Conservation (phyloP, 1,140 invertebrate genomes). For the Hycleus phaleratus region DNA sequence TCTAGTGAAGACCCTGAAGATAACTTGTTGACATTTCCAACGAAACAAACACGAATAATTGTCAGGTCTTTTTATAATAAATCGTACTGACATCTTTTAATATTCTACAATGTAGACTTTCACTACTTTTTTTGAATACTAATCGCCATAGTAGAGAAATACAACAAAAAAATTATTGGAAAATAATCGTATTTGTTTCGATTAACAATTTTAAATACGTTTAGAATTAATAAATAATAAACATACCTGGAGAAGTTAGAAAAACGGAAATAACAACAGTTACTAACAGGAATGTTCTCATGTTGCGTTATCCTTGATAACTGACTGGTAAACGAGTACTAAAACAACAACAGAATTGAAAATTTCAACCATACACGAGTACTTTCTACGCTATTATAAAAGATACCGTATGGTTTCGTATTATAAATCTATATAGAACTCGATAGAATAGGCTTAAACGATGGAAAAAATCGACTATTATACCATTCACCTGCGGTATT, state of each 20-base stretch:
- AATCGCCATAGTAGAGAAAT: too few relatives aligned
- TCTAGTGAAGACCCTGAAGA: too few relatives aligned
- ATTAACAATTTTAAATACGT: too few relatives aligned
- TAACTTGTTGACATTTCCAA: too few relatives aligned
- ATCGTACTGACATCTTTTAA: too few relatives aligned
- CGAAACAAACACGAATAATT: too few relatives aligned
- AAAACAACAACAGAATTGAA: constrained; percentile 7
- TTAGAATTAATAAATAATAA: too few relatives aligned
- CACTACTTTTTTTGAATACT: too few relatives aligned
- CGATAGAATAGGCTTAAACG: too few relatives aligned
- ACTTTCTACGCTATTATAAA: constrained; percentile 20
- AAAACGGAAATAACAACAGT: constrained; percentile 5
- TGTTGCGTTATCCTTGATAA: constrained; percentile 29
- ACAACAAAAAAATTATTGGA: background rate
- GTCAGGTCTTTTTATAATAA: too few relatives aligned
- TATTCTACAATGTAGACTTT: too few relatives aligned
- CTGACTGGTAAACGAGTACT: constrained; percentile 2
- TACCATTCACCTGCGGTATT: constrained; percentile 22
- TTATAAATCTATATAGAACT: too few relatives aligned
- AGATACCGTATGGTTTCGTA: background rate
- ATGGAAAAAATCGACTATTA: background rate
- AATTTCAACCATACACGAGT: background rate
- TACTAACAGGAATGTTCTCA: constrained; percentile 22
- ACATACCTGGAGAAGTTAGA: constrained; percentile 14
- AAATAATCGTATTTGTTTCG: background rate